Percentiles rank a stretch among this genome's conserved stretches.
Evolutionary conservation across 1,140 invertebrate species (phyloP).

Genomic region (Neodiprion virginianus): DNA sequence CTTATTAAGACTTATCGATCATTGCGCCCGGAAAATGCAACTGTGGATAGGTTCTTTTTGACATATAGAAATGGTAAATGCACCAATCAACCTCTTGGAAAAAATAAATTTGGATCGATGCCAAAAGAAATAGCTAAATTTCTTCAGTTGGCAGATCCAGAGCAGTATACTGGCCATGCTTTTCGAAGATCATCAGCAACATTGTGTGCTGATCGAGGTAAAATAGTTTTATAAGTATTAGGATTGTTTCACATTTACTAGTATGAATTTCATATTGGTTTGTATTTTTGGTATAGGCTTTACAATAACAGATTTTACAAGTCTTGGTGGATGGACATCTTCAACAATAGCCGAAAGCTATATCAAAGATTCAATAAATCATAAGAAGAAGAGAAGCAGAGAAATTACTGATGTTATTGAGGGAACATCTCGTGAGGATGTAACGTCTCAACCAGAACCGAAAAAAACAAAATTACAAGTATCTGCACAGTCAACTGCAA

Average conservation of each 20-base stretch:
- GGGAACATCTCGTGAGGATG: no score
- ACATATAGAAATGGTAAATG: slow-evolving; percentile 28
- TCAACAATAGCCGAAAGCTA: slow-evolving; percentile 19
- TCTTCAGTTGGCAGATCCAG: slow-evolving; percentile 23
- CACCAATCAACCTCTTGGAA: slow-evolving; percentile 28
- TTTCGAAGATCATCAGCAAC: slow-evolving; percentile 29
- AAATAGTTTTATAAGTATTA: no score
- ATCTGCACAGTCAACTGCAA: no score
- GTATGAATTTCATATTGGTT: no score
- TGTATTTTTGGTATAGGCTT: slow-evolving; percentile 12
- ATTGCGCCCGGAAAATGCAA: slow-evolving; percentile 25
- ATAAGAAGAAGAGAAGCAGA: no score
- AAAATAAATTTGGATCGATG: slow-evolving; percentile 29
- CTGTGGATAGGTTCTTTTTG: slow-evolving; percentile 19
- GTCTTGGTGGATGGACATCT: slow-evolving; percentile 26
- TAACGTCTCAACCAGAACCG: no score
- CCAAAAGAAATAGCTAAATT: slow-evolving; percentile 27
- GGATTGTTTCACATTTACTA: no score
- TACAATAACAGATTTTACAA: slow-evolving; percentile 12
- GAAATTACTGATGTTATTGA: no score
- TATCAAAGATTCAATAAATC: neutral
- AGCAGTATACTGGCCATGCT: slow-evolving; percentile 30
- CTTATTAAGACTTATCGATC: no score
- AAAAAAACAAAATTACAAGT: no score
- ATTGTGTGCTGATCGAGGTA: slow-evolving; percentile 18